Evolutionary conservation across 2,888 invertebrate species (phyloP), one percentile per base, ranked within the genome.

Genomic region (Drepana falcataria): DNA sequence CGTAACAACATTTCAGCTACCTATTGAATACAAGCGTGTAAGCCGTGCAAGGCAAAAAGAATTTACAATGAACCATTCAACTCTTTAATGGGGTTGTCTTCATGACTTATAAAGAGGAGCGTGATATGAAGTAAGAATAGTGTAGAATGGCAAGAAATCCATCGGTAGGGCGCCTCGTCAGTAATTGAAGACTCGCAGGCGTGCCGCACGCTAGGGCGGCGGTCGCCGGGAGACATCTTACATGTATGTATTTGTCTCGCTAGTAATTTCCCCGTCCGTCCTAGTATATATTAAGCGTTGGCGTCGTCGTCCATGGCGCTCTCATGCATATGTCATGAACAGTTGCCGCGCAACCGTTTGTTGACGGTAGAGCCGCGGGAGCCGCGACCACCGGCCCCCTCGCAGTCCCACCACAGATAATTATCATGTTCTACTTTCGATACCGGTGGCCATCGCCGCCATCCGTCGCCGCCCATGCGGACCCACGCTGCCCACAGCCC

Each of bases 241-340:
- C 21, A 21, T 35, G 73, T 85, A 85, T 82, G 83, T 85, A 85
- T 87, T 86, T 85, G 87, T 80, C 75, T 84, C 82, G 83, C 75
- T 77, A 77, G 85, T 88, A 88, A 87, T 87, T 87, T 85, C 81
- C 83, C 78, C 78, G 81, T 77, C 77, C 77, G 83, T 85, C 82
- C 85, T 87, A 87, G 87, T 87, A 88, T 87, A 89, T 88, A 4
- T 88, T 83, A 85, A 87, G 81, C 80, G 48, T 40, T 35, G 82
- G 73, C 72, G 77, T 77, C 78, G 74, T 77, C 76, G 84, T 74
- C 82, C 75, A 75, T 73, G 81, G 79, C 81, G 74, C 79, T 86
- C 84, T 89, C 88, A 91, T 91, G 89, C 90, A 91, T 90, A 89
- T 89, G 88, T 91, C 88, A 91, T 91, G 90, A 91, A 86, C 83